Base-by-base conservation (phyloP, 2,888 invertebrate genomes). In the Epinotia brunnichana region DNA sequence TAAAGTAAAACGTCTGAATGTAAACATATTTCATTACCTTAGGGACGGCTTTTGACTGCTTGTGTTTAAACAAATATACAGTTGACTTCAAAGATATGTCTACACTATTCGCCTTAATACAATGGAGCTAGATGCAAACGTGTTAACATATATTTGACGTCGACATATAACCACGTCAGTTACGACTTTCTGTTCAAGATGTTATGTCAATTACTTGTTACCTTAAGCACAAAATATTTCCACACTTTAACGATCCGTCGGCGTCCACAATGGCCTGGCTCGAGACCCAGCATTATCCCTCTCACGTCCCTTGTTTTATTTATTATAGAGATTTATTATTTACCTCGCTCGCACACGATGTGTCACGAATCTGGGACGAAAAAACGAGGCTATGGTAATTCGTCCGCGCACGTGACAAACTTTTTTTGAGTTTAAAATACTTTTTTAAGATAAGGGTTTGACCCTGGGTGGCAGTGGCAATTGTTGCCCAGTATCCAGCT, bases 301-400 rank as follows among this genome's bases (percentile, higher is more conserved):
- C 90, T 90, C 93, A 92, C 92, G 93, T 92, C 87, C 90, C 89
- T 89, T 92, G 90, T 91, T 92, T 91, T 92, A 92, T 92, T 92
- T 92, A 93, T 92, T 93, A 92, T 92, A 91, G 90, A 90, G 90
- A 92, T 92, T 92, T 92, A 92, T 92, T 92, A 92, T 92, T 92
- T 91, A 91, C 92, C 88, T 83, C 87, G 83, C 91, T 86, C 92
- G 86, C 92, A 92, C 93, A 92, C 92, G 91, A 86, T 83, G 92
- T 88, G 90, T 93, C 92, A 92, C 93, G 92, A 92, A 90, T 87
- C 83, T 88, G 87, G 87, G 82, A 88, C 82, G 84, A 87, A 91
- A 90, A 91, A 92, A 91, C 86, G 79, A 83, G 89, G 87, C 85
- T 90, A 92, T 91, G 91, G 85, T 91, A 92, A 92, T 92, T 89